Evolutionary conservation across 2,797 vertebrate genomes (phyloP).

Genomic region (Rousettus madagascariensis): DNA sequence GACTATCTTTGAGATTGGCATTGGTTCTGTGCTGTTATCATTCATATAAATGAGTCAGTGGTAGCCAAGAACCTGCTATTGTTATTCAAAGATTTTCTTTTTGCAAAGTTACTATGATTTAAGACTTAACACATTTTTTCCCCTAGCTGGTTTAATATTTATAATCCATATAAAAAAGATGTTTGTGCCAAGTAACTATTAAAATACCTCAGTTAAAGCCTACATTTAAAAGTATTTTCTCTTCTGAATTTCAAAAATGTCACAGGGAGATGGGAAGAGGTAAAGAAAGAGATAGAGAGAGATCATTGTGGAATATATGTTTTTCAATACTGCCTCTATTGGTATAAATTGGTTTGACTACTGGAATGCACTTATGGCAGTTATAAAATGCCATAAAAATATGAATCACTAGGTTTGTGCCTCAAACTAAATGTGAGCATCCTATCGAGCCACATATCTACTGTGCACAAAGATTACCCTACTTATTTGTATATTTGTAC

Average conservation of each 20-base stretch:
- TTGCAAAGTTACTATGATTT: neutral
- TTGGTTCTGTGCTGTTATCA: neutral
- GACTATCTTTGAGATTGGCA: neutral
- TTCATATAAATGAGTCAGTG: neutral
- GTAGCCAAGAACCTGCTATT: neutral
- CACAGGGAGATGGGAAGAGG: neutral
- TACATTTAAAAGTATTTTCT: neutral
- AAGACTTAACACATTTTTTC: neutral
- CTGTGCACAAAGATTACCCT: neutral
- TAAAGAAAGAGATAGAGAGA: neutral
- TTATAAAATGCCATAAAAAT: neutral
- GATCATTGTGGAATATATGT: neutral
- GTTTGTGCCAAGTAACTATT: neutral
- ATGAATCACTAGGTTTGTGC: neutral
- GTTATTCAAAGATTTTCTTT: neutral
- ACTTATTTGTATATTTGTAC: neutral
- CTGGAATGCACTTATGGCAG: neutral
- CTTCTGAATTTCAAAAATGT: constrained; percentile 4
- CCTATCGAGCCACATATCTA: neutral
- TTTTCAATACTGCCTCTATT: neutral
- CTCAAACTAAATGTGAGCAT: neutral
- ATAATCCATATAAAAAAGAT: neutral
- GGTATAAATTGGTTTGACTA: neutral
- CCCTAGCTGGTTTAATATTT: neutral
- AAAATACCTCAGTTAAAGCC: neutral